Conservation (phyloP, 2,113 vertebrate genomes). For the Eulemur macaco region DNA sequence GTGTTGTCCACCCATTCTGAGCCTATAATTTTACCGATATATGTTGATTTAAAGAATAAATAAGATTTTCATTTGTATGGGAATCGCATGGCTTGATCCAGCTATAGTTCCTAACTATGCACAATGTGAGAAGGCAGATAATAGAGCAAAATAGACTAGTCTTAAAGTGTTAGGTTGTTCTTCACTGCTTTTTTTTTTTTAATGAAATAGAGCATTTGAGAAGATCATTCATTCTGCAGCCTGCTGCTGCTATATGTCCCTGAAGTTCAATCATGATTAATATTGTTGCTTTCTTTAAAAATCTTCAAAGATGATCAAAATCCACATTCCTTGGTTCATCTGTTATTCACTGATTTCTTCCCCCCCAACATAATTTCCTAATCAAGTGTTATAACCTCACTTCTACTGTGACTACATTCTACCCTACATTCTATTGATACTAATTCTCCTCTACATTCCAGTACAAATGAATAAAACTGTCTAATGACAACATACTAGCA, state of each 20-base stretch:
- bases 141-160: background rate
- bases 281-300: background rate
- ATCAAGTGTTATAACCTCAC: background rate
- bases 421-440: background rate
- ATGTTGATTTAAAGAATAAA: background rate
- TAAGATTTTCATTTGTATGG: background rate
- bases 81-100: background rate
- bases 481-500: background rate
- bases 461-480: background rate
- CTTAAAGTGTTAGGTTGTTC: background rate
- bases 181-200: background rate
- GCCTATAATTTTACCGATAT: background rate
- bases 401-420: background rate
- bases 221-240: background rate
- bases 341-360: background rate
- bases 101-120: background rate
- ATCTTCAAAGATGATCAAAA: background rate
- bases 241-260: background rate
- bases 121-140: background rate
- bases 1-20: background rate
- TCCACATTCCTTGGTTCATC: background rate
- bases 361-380: background rate
- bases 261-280: background rate
- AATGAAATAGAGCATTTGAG: background rate
- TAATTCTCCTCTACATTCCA: background rate